Percentiles rank a stretch among this genome's conserved stretches.
phyloP scores from a whole-genome alignment of 1,140 invertebrate species.

The Papilio polyxenes region DNA sequence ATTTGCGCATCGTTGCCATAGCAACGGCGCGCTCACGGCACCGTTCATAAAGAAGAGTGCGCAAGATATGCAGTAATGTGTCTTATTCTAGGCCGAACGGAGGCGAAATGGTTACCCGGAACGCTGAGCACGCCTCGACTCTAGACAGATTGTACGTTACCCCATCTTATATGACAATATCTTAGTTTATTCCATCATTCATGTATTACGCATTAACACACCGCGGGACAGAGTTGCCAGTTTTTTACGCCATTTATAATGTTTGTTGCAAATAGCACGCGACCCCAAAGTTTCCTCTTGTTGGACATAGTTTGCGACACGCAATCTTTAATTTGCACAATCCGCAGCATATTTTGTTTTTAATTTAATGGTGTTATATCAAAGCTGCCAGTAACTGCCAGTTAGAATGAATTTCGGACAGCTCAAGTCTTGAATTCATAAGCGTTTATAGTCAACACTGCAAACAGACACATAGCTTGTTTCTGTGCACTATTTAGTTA shows the following conservation, averaged over 20 bases:
- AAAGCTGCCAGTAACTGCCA: background rate
- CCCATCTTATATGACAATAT: conserved; percentile 56
- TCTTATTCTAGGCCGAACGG: conserved; percentile 78
- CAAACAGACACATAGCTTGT: background rate
- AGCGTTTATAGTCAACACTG: background rate
- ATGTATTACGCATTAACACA: conserved; percentile 51
- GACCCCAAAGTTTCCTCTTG: conserved; percentile 15
- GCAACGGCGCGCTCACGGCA: background rate
- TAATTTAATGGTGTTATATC: background rate
- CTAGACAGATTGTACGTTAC: conserved; percentile 79
- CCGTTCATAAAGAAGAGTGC: background rate
- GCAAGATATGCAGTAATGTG: conserved; percentile 60
- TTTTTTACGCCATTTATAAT: conserved; percentile 30
- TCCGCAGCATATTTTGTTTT: background rate
- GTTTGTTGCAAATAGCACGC: conserved; percentile 18
- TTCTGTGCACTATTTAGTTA: background rate
- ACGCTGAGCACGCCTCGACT: conserved; percentile 75
- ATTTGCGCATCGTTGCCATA: conserved; percentile 11
- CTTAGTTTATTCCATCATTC: conserved; percentile 39
- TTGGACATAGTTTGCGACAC: conserved; percentile 12
- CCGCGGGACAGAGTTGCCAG: conserved; percentile 56
- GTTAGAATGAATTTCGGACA: background rate
- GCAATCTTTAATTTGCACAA: conserved; percentile 16
- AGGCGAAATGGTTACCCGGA: conserved; percentile 78
- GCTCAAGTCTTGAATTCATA: background rate